Evolutionary conservation across 2,888 invertebrate species (phyloP).

Genomic region (Myopa testacea): DNA sequence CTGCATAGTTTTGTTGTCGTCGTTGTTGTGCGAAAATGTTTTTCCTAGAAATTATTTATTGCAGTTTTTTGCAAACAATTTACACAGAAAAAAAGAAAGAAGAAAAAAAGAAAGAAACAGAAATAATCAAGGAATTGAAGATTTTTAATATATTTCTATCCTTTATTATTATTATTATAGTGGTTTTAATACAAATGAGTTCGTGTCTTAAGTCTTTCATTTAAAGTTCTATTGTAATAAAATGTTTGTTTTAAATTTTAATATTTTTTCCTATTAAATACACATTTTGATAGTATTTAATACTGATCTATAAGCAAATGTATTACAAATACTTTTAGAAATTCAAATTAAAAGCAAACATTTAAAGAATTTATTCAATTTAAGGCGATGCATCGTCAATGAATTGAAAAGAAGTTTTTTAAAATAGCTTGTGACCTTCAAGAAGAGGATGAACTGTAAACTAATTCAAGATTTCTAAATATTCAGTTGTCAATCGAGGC

Average conservation of each 20-base stretch:
- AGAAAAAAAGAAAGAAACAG: neutral
- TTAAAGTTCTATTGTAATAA: neutral
- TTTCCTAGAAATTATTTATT: conserved; percentile 24
- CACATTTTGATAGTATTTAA: too few relatives aligned
- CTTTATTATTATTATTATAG: neutral
- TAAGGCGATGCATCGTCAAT: too few relatives aligned
- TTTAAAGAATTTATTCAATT: too few relatives aligned
- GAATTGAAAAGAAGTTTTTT: too few relatives aligned
- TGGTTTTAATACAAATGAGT: neutral
- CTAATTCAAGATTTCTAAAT: too few relatives aligned
- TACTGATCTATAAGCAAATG: too few relatives aligned
- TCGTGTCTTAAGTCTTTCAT: conserved; percentile 22
- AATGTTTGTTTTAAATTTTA: neutral
- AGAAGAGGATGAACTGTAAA: too few relatives aligned
- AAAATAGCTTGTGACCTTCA: too few relatives aligned
- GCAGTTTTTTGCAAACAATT: neutral
- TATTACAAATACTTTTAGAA: too few relatives aligned
- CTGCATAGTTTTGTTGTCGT: neutral
- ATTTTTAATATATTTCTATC: neutral
- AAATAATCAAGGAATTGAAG: neutral
- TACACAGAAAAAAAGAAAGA: neutral
- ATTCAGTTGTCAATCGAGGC: too few relatives aligned
- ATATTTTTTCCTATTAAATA: too few relatives aligned
- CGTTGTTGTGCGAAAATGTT: conserved; percentile 12
- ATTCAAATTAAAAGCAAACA: too few relatives aligned